Conservation (phyloP, 2,113 vertebrate species). For the Mionectes macconnelli region DNA sequence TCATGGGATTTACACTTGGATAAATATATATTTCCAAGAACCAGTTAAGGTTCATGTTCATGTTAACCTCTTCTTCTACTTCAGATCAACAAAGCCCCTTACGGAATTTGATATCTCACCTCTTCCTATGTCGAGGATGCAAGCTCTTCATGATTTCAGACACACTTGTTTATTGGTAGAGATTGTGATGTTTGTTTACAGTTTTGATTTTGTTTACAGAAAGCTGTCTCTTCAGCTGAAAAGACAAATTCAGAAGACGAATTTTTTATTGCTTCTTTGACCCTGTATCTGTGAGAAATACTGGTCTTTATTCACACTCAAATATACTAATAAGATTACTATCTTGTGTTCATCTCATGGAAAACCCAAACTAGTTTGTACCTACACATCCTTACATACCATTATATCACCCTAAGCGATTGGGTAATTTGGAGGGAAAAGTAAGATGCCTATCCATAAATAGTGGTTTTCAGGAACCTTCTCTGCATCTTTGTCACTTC, state of each 20-base stretch:
- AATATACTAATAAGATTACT: not conserved
- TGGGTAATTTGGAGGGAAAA: not conserved
- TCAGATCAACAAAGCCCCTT: not conserved
- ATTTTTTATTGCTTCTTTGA: not conserved
- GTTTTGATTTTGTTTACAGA: not conserved
- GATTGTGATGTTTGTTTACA: not conserved
- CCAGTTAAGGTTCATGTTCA: not conserved
- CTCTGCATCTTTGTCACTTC: not conserved
- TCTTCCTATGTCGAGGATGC: fast-evolving
- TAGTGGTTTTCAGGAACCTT: not conserved
- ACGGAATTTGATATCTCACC: not conserved
- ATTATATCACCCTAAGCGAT: no score
- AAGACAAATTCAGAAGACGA: not conserved
- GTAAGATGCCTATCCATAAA: not conserved
- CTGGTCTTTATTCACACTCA: fast-evolving
- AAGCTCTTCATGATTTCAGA: not conserved
- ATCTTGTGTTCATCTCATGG: not conserved
- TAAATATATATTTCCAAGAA: not conserved
- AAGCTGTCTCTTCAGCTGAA: not conserved
- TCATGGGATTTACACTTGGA: not conserved
- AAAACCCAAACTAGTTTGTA: not conserved
- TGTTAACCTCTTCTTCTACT: not conserved
- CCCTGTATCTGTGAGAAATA: not conserved
- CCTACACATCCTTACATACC: not conserved
- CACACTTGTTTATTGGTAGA: not conserved